Evolutionary conservation across 2,113 vertebrate species (phyloP).

Genomic region (Aphyosemion australe): DNA sequence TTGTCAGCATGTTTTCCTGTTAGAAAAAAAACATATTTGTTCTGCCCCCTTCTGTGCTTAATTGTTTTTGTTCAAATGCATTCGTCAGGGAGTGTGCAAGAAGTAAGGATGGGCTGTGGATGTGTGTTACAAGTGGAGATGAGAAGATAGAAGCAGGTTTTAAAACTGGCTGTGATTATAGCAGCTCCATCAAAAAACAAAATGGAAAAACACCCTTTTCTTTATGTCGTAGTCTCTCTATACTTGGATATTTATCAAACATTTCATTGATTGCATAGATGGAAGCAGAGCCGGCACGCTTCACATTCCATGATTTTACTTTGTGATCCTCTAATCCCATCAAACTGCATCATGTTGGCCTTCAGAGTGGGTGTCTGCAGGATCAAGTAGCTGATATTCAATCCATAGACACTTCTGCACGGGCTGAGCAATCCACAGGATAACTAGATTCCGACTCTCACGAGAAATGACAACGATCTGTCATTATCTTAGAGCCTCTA

Average conservation of each 20-base stretch:
- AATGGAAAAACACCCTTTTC: no score
- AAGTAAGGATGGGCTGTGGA: constrained; percentile 51
- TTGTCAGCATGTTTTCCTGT: constrained; percentile 79
- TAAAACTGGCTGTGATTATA: no score
- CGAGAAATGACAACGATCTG: constrained; percentile 70
- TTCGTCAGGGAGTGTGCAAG: constrained; percentile 69
- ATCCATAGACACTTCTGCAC: constrained; percentile 71
- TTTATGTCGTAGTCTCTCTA: no score
- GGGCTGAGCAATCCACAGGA: constrained; percentile 70
- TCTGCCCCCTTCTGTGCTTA: constrained; percentile 53
- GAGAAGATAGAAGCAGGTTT: constrained; percentile 58
- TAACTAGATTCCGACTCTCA: constrained; percentile 70
- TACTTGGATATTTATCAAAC: constrained; percentile 48
- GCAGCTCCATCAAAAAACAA: no score
- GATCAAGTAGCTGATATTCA: constrained; percentile 74
- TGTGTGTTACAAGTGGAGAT: constrained; percentile 50
- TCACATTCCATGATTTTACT: constrained; percentile 71
- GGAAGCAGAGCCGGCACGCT: constrained; percentile 47
- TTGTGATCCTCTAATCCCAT: constrained; percentile 60
- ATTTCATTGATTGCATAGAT: constrained; percentile 53
- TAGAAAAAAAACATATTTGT: constrained; percentile 67
- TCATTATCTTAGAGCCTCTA: constrained; percentile 71
- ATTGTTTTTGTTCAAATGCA: constrained; percentile 64
- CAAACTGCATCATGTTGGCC: constrained; percentile 71
- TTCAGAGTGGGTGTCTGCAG: constrained; percentile 69